These are phyloP conservation scores for Byasa hedistus DNA, from an alignment of 2,888 invertebrate genomes.

Conservation along the genomic window DNA sequence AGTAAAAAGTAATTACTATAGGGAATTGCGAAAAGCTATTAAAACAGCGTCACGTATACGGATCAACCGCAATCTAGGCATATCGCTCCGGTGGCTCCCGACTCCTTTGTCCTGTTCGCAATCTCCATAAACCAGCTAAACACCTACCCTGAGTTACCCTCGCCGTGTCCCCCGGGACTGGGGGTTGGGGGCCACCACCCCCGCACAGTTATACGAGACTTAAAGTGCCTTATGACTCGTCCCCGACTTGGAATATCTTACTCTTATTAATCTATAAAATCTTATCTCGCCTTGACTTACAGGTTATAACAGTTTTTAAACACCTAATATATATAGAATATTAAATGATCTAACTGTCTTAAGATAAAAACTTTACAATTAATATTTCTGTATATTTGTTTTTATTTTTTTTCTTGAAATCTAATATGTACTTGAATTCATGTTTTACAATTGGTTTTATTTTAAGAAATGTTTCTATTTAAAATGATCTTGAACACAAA, in stretches of 20 bases:
- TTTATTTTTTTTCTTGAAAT: too few species aligned
- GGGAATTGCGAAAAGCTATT: constrained; percentile 15
- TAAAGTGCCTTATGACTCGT: constrained; percentile 65
- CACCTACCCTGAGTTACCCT: constrained; percentile 70
- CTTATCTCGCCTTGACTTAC: not conserved
- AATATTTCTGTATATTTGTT: too few species aligned
- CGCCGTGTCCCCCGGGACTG: constrained; percentile 42
- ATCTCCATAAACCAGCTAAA: constrained; percentile 79
- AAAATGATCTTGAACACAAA: too few species aligned
- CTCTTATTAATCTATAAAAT: constrained; percentile 65
- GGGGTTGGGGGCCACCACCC: constrained; percentile 34
- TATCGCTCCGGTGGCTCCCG: constrained; percentile 63
- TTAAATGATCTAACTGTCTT: not conserved
- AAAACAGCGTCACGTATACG: constrained; percentile 16
- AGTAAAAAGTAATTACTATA: not conserved
- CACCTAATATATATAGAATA: not conserved
- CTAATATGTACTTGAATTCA: too few species aligned
- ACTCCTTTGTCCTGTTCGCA: constrained; percentile 76
- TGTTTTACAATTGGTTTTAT: too few species aligned
- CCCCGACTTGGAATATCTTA: constrained; percentile 46
- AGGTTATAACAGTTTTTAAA: not conserved
- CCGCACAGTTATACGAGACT: constrained; percentile 57
- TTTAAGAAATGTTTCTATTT: too few species aligned
- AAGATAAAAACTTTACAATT: too few species aligned
- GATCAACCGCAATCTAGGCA: constrained; percentile 51